phyloP scores from a whole-genome alignment of 2,797 vertebrate species.

The Siniperca undulata region DNA sequence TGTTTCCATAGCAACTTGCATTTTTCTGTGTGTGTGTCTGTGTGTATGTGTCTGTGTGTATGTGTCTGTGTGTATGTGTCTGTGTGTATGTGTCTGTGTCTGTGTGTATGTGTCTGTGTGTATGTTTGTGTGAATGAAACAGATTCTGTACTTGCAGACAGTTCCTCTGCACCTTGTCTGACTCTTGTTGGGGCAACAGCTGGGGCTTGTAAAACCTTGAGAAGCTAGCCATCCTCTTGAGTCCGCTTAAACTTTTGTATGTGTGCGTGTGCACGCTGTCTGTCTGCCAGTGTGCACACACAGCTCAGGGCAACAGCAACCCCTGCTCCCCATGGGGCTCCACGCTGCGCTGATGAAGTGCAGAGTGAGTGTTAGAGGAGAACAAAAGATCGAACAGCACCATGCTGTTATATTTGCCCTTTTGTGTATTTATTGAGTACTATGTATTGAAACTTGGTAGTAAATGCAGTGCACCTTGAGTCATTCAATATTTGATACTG shows the following conservation, averaged over 20 bases:
- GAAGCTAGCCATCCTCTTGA: constrained; percentile 18
- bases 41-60: background rate
- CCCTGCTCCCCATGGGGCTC: constrained; percentile 34
- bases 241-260: constrained; percentile 16
- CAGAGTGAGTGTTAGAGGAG: constrained; percentile 24
- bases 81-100: constrained; percentile 14
- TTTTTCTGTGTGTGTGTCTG: constrained; percentile 27
- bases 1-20: constrained; percentile 71
- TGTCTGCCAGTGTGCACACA: constrained; percentile 20
- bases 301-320: constrained; percentile 57
- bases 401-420: constrained; percentile 6
- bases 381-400: constrained; percentile 50
- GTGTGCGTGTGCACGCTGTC: background rate
- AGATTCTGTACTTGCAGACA: constrained; percentile 36
- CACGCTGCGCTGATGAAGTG: constrained; percentile 26
- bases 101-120: constrained; percentile 9
- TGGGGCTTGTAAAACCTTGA: constrained; percentile 33
- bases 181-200: constrained; percentile 39
- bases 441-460: background rate
- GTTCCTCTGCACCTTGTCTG: constrained; percentile 32
- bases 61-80: background rate
- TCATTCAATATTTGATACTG: background rate
- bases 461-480: background rate
- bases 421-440: constrained; percentile 13
- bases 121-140: constrained; percentile 24